phyloP scores from a whole-genome alignment of 2,797 vertebrate species.

The Gobio occitaniae region DNA sequence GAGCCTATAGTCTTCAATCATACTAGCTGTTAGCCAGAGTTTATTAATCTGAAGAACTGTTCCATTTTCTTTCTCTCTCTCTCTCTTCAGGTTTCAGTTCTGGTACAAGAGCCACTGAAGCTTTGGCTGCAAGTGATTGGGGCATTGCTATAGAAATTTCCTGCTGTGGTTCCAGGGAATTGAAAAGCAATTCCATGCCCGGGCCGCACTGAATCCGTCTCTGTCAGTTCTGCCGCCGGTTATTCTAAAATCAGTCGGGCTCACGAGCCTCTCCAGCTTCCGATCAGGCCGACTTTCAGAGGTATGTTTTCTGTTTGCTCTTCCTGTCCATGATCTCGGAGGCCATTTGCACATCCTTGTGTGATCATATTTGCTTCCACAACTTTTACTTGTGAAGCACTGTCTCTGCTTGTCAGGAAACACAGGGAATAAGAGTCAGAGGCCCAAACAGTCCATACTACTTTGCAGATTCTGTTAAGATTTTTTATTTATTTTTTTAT shows the following conservation, averaged over 20 bases:
- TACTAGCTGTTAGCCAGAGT: slow-evolving; percentile 12
- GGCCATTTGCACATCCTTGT: not conserved
- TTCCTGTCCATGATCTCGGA: slow-evolving; percentile 9
- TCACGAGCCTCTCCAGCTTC: slow-evolving; percentile 51
- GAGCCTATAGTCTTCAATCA: slow-evolving; percentile 17
- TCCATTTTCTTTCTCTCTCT: slow-evolving; percentile 62
- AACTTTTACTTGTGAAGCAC: not conserved
- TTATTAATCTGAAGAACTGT: slow-evolving; percentile 29
- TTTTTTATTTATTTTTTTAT: not conserved
- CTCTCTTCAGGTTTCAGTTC: slow-evolving; percentile 59
- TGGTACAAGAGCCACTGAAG: slow-evolving; percentile 57
- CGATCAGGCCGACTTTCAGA: slow-evolving; percentile 52
- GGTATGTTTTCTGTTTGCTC: slow-evolving; percentile 23
- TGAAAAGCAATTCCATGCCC: slow-evolving; percentile 85
- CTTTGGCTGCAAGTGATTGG: slow-evolving; percentile 77
- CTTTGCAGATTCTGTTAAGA: not conserved
- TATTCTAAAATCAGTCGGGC: slow-evolving; percentile 78
- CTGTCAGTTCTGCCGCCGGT: slow-evolving; percentile 81
- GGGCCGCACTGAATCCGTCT: slow-evolving; percentile 82
- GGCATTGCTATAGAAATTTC: slow-evolving; percentile 74
- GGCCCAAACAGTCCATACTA: not conserved
- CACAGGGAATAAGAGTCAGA: not conserved
- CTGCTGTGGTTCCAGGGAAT: slow-evolving; percentile 78
- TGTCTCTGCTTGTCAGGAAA: slow-evolving; percentile 12
- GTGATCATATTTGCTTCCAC: not conserved